Evolutionary conservation across 1,140 invertebrate genomes (phyloP), one percentile per base, ranked within the genome.

Genomic region (Paramacrobiotus metropolitanus): DNA sequence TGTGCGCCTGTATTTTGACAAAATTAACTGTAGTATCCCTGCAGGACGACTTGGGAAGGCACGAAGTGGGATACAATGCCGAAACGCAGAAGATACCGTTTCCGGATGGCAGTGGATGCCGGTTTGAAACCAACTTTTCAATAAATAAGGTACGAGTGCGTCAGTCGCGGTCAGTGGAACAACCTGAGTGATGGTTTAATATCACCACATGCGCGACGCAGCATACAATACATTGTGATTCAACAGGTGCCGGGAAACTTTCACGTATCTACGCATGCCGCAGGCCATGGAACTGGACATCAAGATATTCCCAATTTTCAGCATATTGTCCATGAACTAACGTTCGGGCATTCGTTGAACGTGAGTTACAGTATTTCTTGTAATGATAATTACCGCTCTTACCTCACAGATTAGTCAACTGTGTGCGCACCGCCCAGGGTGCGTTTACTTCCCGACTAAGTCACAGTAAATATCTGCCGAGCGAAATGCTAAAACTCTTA

Each of bases 61-160:
- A 81, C 71, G 80, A 81, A 69, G 79, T 81, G 21, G 80, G 80
- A 15, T 79, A 79, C 70, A 70, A 78, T 29, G 77, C 80, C 62
- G 77, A 80, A 65, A 79, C 75, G 15, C 67, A 72, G 18, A 81
- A 81, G 67, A 69, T 66, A 28, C 73, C 74, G 29, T 62, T 79
- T 4, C 68, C 69, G 44, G 66, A 66, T 45, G 67, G 66, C 28
- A 67, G 70, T 45, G 80, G 80, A 1, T 81, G 80, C 66, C 66
- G 74, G 20, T 79, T 81, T 68, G 75, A 79, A 66, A 74, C 77
- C 21, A 69, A 69, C 61, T 81, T 81, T 68, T 70, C 74, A 59
- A 75, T 81, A 20, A 81, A 81, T 65, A 79, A 79, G 69, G 78
- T 79, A 65, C 66, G 61, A 61, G 18, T 28, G 9, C 55, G n/a